Evolutionary conservation across 2,113 vertebrate genomes (phyloP), one percentile per base, ranked within the genome.

Genomic region (Fregetta grallaria): DNA sequence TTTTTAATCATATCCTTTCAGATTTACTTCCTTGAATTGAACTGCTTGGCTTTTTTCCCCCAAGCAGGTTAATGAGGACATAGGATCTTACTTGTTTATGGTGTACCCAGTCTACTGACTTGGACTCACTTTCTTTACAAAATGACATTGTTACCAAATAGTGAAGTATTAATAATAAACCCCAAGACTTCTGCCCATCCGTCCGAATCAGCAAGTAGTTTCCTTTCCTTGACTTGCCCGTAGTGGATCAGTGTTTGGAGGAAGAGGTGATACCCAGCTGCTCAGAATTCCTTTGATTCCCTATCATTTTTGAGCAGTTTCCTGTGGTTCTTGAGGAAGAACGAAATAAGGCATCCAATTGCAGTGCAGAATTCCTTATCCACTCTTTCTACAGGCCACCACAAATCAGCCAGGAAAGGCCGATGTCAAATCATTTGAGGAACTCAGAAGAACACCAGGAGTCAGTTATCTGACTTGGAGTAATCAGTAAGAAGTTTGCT

Each of bases 301-400:
- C 72, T 78, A 63, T 86, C 66, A 68, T 13, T 96, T 49, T 62
- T 75, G 62, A 82, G 84, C 71, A 94, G 40, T 52, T 94, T 83
- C 83, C 94, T 58, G 23, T 53, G 40, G 49, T 61, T 95, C 87
- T 94, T 88, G 36, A 87, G 32, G 89, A 96, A 85, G 56, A 85
- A 25, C 34, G 38, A 96, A 96, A 91, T 49, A 85, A 96, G 61
- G 67, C 86, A n/a, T 87, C 59, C 96, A 91, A 89, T 65, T 96
- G 90, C 73, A 88, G 11, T 40, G 40, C 59, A 63, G 50, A 71
- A 87, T 91, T 62, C 82, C 74, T 95, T 95, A 86, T 75, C 44
- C 55, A 34, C 32, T 81, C n/a, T 90, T 92, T 92, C 86, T 93
- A 77, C 32, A 17, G 56, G 55, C 45, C 16, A 52, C 45, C 29